Base-by-base conservation (phyloP, 2,888 invertebrate species). In the Drosophila rellima region DNA sequence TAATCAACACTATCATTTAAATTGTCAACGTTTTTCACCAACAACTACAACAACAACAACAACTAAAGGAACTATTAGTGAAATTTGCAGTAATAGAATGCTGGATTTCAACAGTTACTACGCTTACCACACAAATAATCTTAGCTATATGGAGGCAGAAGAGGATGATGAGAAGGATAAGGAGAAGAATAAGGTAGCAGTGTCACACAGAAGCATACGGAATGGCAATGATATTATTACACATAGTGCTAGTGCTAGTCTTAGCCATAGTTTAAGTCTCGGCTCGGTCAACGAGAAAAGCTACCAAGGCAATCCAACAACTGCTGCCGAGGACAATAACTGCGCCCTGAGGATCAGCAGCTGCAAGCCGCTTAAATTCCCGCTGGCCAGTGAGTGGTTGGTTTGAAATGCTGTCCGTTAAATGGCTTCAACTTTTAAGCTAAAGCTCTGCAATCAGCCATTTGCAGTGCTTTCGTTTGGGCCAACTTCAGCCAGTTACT, bases 371-470 rank as follows among this genome's bases (percentile, higher is more conserved):
- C 90, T 93, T 68, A 90, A 90, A 64, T 91, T 92, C 70, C 90
- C 92, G 35, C 89, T 92, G 82, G 91, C 92, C 67, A 92, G 92
- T 75, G 93, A 93, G 78, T 92, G 92, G 92, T 90, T 93, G 68
- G 92, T 92, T 76, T 92, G 87, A 73, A 63, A n/a, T 33, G 17
- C n/a, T 8, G 8, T 17, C 39, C 26, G n/a, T 29, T 40, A 29
- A 39, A 31, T 8, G 2, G 23, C 13, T 13, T 8, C n/a, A 18
- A 31, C 18, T 56, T 17, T 13, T 8, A 18, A 18, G 23, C 18
- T 56, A 79, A 75, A 70, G 17, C 67, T 48, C 45, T 29, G 72
- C 66, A 80, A 79, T 2, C 82, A 80, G 82, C 79, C 82, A 80
- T 82, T 82, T 80, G 74, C 55, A 39, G 31, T 31, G 52, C 33